Conservation (phyloP, 2,888 invertebrate species). For the Polyommatus icarus region DNA sequence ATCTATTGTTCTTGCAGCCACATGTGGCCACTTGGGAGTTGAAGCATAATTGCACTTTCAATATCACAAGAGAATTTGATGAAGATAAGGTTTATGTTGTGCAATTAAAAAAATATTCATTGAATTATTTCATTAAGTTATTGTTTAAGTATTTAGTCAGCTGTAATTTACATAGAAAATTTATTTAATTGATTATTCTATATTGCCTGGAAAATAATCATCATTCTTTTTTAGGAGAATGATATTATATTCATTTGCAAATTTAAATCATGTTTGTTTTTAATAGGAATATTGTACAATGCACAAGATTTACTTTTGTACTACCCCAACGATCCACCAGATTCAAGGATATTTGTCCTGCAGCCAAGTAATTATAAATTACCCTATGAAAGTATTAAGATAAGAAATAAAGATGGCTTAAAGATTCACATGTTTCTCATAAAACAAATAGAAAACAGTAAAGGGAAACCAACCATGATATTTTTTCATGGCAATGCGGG, state of each 20-base stretch:
- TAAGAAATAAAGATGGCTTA: slow-evolving; percentile 85
- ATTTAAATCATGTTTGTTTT: background rate
- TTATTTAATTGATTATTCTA: too few species aligned
- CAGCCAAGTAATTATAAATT: slow-evolving; percentile 92
- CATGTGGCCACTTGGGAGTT: too few species aligned
- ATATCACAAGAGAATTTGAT: too few species aligned
- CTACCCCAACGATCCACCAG: slow-evolving; percentile 93
- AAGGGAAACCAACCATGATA: slow-evolving; percentile 89
- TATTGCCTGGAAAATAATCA: too few species aligned
- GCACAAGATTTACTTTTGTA: slow-evolving; percentile 93
- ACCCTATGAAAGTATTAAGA: slow-evolving; percentile 91
- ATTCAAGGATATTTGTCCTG: slow-evolving; percentile 93
- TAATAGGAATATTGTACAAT: slow-evolving; percentile 88
- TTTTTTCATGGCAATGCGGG: slow-evolving; percentile 98
- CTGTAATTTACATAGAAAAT: too few species aligned
- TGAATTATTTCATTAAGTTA: background rate
- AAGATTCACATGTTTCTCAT: slow-evolving; percentile 91
- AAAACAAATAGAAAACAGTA: slow-evolving; percentile 85
- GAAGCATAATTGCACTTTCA: too few species aligned
- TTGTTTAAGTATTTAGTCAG: too few species aligned
- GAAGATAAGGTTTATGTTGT: too few species aligned
- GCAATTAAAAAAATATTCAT: too few species aligned
- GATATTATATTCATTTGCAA: background rate
- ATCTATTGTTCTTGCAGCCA: too few species aligned
- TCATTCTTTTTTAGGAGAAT: too few species aligned